Base-by-base conservation (phyloP, 2,113 vertebrate genomes). In the Notothenia coriiceps region DNA sequence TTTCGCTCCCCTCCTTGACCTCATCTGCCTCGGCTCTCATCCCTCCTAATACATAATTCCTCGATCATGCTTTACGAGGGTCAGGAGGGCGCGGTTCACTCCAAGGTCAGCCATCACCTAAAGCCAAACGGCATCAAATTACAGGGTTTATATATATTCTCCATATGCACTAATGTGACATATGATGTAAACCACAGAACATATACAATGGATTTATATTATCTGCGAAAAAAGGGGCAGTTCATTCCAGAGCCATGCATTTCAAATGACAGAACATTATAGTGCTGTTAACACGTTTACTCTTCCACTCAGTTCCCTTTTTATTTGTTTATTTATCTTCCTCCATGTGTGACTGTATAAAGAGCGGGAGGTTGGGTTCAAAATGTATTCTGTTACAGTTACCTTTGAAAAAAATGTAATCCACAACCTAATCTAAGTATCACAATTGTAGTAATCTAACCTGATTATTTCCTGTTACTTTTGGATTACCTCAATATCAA, bases 11-110 rank as follows among this genome's bases (percentile, higher is more conserved):
- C 10, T 46, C 20, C 14, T 62, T 82, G 67, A 70, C 79, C 80
- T 75, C 22, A 33, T 83, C 22, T 25, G 80, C 25, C 12, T 80
- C 67, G 29, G 47, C 44, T 62, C 51, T 46, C 35, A 40, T 40
- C 35, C 35, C 6, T 29, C 66, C 29, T 83, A 75, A 90, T 87
- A 85, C 70, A 73, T 85, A 76, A 85, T 75, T 84, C 56, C 65
- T 77, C 57, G 44, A 14, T 79, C 59, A 29, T 69, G 73, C 70
- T 61, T 76, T 51, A 70, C 44, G 40, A 67, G 66, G 86, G 81
- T 84, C 73, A 83, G 12, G 17, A 13, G 81, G 65, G 9, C 49
- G 5, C 0, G 6, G 78, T 86, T 89, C 80, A 70, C 74, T 74
- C 57, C 76, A 72, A 52, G 52, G 88, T 81, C 83, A 82, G 66